Evolutionary conservation across 2,113 vertebrate genomes (phyloP), one percentile per base, ranked within the genome.

Genomic region (Pavo muticus): DNA sequence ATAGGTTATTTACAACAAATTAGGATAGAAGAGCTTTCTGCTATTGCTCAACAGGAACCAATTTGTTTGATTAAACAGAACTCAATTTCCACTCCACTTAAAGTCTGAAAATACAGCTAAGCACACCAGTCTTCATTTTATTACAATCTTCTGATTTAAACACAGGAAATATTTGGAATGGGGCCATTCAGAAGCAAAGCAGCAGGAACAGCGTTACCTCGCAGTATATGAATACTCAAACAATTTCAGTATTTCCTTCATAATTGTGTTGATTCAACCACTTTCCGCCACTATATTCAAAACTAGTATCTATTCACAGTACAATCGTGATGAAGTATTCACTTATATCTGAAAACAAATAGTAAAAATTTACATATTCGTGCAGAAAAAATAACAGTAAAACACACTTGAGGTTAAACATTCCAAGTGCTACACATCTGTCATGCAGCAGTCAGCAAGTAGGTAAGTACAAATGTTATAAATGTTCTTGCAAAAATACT

Each of bases 11-110:
- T 96, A 71, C 77, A 95, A 93, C 37, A 96, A 96, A 95, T 96
- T 79, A 93, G 65, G 96, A 87, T 90, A 95, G 76, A 91, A 93
- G 40, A 93, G 57, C 79, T 79, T 90, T 95, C 77, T 91, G 70
- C 89, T 90, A 70, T 71, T 95, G 56, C 90, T 96, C 74, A 96
- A 93, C 44, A 95, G 82, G 75, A 96, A 96, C 67, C 88, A 97
- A 96, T 96, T 96, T 95, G 94, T 90, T 96, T 94, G 75, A 96
- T 91, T 96, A 95, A 94, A 87, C 89, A 95, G 74, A 82, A 76
- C 86, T 50, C 84, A 47, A 92, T 92, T 93, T 86, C 54, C 32
- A 70, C 44, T 40, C 42, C 16, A 65, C 24, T 89, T 77, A 9
- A 68, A 80, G 57, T 39, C 65, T 69, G n/a, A 94, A 91, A 79